These are phyloP conservation scores for Paralichthys olivaceus DNA, from an alignment of 2,113 vertebrate genomes.

Conservation along the genomic window DNA sequence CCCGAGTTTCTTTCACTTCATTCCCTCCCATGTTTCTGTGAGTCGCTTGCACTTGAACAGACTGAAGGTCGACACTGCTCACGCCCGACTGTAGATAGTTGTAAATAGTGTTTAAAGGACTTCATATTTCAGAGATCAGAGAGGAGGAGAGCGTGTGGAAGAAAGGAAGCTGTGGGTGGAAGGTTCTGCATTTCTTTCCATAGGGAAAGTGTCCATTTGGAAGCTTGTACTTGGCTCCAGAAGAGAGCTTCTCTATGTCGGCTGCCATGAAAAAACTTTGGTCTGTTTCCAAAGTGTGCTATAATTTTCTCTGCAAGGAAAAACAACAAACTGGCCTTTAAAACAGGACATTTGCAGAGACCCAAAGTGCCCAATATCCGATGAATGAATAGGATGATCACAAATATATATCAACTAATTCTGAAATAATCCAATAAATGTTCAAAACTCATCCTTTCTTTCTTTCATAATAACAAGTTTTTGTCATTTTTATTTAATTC, in stretches of 20 bases:
- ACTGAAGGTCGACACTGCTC: conserved; percentile 44
- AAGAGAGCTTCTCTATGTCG: background rate
- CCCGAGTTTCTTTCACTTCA: conserved; percentile 13
- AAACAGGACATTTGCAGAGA: conserved; percentile 5
- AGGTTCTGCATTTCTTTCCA: conserved; percentile 12
- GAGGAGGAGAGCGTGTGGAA: conserved; percentile 31
- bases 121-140: conserved; percentile 40
- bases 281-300: conserved; percentile 3
- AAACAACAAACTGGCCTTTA: conserved; percentile 2
- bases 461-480: background rate
- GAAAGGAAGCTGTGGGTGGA: conserved; percentile 22
- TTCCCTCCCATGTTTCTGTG: background rate
- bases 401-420: background rate
- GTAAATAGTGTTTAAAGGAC: conserved; percentile 72
- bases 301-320: conserved; percentile 5
- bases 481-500: conserved; percentile 10
- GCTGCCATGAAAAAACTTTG: conserved; percentile 18
- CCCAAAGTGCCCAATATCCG: conserved; percentile 23
- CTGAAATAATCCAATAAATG: background rate
- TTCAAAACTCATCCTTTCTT: conserved; percentile 2
- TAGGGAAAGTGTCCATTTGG: conserved; percentile 22
- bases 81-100: conserved; percentile 69
- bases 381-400: background rate
- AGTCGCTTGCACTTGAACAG: conserved; percentile 34
- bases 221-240: conserved; percentile 9